A percentile compares a stretch with the other conserved stretches of the same genome.
Conservation (phyloP, 2,888 invertebrate genomes). For the Agrotis ipsilon region DNA sequence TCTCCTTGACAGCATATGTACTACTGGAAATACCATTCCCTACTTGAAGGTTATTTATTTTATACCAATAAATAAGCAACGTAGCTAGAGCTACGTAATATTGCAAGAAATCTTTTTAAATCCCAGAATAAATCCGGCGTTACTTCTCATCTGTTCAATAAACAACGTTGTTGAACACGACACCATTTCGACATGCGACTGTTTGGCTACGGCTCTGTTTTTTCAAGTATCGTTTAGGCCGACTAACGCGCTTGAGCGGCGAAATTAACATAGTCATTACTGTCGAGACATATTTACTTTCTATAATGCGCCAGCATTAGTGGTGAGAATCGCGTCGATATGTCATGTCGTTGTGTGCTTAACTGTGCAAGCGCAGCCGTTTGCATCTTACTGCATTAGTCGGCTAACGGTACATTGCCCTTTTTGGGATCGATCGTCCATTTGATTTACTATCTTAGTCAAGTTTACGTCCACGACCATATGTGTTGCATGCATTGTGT, state of each 20-base stretch:
- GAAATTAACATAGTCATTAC: conserved; percentile 76
- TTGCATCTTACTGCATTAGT: conserved; percentile 81
- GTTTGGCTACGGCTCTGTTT: conserved; percentile 59
- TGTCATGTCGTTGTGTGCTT: conserved; percentile 75
- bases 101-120: neutral
- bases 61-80: neutral
- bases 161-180: conserved; percentile 6
- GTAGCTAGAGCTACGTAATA: neutral
- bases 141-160: conserved; percentile 2
- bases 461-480: conserved; percentile 62
- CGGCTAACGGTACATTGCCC: conserved; percentile 80
- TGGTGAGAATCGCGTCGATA: conserved; percentile 71
- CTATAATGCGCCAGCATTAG: conserved; percentile 69
- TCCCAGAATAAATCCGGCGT: neutral
- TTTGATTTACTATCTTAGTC: conserved; percentile 72
- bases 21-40: conserved; percentile 26
- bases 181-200: conserved; percentile 42
- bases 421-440: conserved; percentile 76
- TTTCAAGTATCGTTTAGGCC: conserved; percentile 65
- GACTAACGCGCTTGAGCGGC: conserved; percentile 63
- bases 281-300: conserved; percentile 74
- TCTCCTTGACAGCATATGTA: conserved; percentile 45
- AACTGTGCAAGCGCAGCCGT: conserved; percentile 75
- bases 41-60: conserved; percentile 21
- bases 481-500: conserved; percentile 53